Evolutionary conservation across 2,113 vertebrate species (phyloP), one percentile per base, ranked within the genome.

Genomic region (Synchiropus splendidus): DNA sequence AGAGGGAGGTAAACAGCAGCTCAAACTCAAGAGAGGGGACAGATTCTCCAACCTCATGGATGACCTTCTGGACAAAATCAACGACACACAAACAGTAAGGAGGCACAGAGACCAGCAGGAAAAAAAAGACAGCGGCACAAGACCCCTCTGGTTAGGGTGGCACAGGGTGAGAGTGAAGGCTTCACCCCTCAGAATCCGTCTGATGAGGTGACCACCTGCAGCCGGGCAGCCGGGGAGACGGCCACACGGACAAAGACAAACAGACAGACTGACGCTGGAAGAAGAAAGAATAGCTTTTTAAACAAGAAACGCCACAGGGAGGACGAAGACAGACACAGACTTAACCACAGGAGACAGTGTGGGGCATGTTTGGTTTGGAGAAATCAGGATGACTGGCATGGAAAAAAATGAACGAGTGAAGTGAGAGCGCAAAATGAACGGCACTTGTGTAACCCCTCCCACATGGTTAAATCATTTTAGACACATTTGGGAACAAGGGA

Each of bases 211-310:
- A 64, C 54, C 58, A 70, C 72, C 44, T 64, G 61, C 70, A 50
- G 70, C 74, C 80, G 70, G 61, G 60, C 64, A 55, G 67, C 65
- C 58, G 55, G 68, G 78, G 27, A 51, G 72, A 77, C 58, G 70
- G 63, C 64, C 67, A 74, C 64, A 67, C 6, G 72, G 72, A 81
- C 75, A 82, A 51, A 83, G 74, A 86, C 70, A 79, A 67, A 81
- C 75, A 82, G 70, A 78, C 75, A 75, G 73, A 83, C 75, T 53
- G 68, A 83, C 48, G 81, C 83, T 87, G 84, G 59, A 87, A 85
- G 70, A 83, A 82, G 78, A 86, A 72, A 85, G 66, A 82, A 81
- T 34, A 83, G 70, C 58, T 78, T 80, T 75, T 55, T 12, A 74
- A 58, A 60, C 64, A 81, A 45, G 74, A 65, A 80, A 65, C 73